phyloP scores from a whole-genome alignment of 2,797 vertebrate species.

The Crocodylus rhombifer region DNA sequence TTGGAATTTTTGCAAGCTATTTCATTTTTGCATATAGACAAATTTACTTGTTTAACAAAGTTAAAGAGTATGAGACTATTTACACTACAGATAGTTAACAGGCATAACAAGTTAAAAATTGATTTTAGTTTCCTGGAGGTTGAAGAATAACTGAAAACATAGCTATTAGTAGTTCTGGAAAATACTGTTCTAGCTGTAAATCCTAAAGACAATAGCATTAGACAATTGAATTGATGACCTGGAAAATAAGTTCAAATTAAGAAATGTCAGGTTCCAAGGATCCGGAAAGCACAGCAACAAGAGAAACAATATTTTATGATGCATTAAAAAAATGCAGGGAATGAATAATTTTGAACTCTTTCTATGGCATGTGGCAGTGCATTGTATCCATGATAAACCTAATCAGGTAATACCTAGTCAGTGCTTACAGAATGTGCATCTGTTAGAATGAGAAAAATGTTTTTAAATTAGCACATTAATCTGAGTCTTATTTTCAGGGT shows the following conservation, averaged over 20 bases:
- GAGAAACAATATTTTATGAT: conserved; percentile 8
- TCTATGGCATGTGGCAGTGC: not conserved
- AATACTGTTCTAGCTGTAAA: conserved; percentile 31
- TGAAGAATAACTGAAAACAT: conserved; percentile 6
- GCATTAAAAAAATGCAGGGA: conserved; percentile 9
- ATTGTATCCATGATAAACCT: not conserved
- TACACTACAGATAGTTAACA: not conserved
- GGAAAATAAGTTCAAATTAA: conserved; percentile 58
- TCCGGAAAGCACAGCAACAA: not conserved
- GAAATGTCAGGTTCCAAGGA: not conserved
- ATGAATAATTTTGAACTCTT: conserved; percentile 4
- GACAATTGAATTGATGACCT: conserved; percentile 36
- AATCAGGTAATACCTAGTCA: not conserved
- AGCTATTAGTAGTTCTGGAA: not conserved
- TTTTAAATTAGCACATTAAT: conserved; percentile 65
- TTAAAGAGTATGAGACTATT: not conserved
- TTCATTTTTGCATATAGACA: not conserved
- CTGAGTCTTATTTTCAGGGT: conserved; percentile 61
- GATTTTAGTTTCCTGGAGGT: conserved; percentile 8
- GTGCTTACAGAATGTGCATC: not conserved
- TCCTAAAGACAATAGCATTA: not conserved
- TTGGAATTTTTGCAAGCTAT: not conserved
- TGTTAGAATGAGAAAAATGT: not conserved
- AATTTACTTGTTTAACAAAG: not conserved
- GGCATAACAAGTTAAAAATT: not conserved